Conservation (phyloP, 1,140 invertebrate species). For the Penaeus chinensis region DNA sequence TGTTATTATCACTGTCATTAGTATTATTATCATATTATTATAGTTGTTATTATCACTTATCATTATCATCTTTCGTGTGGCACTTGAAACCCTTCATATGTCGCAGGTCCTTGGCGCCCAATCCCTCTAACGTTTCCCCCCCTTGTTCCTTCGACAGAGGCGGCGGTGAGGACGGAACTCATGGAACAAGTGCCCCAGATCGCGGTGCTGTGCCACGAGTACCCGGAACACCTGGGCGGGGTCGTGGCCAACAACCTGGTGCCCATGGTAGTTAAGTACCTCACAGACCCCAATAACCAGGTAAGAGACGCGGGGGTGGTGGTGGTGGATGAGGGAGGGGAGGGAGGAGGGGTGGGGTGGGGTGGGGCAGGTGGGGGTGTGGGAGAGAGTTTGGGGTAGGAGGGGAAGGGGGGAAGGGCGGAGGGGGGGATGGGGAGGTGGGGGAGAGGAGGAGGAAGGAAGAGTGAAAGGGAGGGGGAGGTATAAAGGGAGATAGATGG, state of each 20-base stretch:
- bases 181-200: conserved; percentile 77
- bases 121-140: not conserved
- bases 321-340: not conserved
- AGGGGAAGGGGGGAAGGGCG: not conserved
- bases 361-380: not conserved
- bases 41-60: no score
- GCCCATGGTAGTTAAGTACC: conserved; percentile 74
- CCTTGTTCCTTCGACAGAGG: conserved; percentile 4
- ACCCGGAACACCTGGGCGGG: conserved; percentile 66
- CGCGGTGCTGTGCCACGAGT: conserved; percentile 74
- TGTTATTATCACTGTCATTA: no score
- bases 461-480: not conserved
- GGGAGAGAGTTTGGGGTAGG: not conserved
- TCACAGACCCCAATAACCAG: conserved; percentile 74
- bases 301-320: conserved; percentile 67
- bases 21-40: no score
- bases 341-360: not conserved
- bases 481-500: not conserved
- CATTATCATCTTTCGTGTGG: no score
- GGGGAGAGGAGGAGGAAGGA: not conserved
- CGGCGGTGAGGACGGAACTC: conserved; percentile 73
- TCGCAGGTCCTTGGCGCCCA: no score
- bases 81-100: no score
- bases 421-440: no score
- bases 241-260: conserved; percentile 72